These are phyloP conservation scores for Hypocryptadius cinnamomeus DNA, from an alignment of 2,113 vertebrate species.

Conservation along the genomic window DNA sequence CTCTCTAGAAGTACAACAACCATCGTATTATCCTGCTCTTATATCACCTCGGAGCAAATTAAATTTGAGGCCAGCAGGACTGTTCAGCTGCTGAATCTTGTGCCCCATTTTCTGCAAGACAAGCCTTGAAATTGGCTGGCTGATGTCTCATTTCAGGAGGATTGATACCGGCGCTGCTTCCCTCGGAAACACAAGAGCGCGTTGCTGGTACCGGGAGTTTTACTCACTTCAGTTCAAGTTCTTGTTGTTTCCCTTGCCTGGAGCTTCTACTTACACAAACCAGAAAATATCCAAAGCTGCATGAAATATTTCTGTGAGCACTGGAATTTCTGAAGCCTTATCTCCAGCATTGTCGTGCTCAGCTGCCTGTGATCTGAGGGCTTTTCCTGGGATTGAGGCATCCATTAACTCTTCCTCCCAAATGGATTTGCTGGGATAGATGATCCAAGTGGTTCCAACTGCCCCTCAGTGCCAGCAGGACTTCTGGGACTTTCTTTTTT, in stretches of 20 bases:
- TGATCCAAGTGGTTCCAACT: background rate
- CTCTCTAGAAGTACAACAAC: background rate
- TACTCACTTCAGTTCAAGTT: background rate
- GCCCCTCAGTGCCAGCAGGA: background rate
- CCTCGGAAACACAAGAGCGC: background rate
- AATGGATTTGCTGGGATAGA: background rate
- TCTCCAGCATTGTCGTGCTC: background rate
- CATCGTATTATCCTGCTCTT: background rate
- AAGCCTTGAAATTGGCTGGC: conserved; percentile 1
- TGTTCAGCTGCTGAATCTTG: background rate
- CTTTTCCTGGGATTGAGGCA: background rate
- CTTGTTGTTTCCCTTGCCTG: conserved; percentile 1
- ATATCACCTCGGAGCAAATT: background rate
- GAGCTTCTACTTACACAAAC: background rate
- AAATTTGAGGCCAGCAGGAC: conserved; percentile 13
- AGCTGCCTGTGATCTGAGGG: background rate
- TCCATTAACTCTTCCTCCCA: background rate
- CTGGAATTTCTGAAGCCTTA: background rate
- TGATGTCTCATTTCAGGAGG: conserved; percentile 22
- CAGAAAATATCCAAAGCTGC: background rate
- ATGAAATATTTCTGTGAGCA: background rate
- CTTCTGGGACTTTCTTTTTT: background rate
- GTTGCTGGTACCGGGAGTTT: background rate
- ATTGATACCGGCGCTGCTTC: background rate
- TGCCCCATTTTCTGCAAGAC: background rate